Evolutionary conservation across 2,888 invertebrate species (phyloP).

Genomic region (Orthosia incerta): DNA sequence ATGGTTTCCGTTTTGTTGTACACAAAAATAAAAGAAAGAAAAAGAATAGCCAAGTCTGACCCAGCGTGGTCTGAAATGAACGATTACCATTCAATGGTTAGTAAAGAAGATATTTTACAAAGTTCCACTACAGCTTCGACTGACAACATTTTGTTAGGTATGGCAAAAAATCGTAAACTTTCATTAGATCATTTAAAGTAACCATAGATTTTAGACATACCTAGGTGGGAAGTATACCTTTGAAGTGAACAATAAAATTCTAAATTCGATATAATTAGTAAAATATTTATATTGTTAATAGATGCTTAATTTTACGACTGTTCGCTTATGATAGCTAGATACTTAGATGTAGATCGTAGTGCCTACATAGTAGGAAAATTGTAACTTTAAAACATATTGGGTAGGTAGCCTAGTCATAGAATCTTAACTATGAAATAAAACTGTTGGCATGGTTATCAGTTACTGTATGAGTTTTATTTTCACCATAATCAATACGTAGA

Average conservation of each 20-base stretch:
- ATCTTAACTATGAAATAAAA: slow-evolving; percentile 73
- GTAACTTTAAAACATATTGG: slow-evolving; percentile 66
- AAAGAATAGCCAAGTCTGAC: slow-evolving; percentile 87
- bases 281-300: slow-evolving; percentile 70
- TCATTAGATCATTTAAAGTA: slow-evolving; percentile 78
- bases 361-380: slow-evolving; percentile 69
- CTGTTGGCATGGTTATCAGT: slow-evolving; percentile 78
- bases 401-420: slow-evolving; percentile 69
- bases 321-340: slow-evolving; percentile 75
- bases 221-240: slow-evolving; percentile 69
- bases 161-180: slow-evolving; percentile 83
- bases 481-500: slow-evolving; percentile 25
- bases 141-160: slow-evolving; percentile 88
- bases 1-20: slow-evolving; percentile 87
- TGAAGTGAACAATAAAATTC: slow-evolving; percentile 71
- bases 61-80: slow-evolving; percentile 88
- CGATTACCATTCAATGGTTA: slow-evolving; percentile 87
- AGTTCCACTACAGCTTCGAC: slow-evolving; percentile 87
- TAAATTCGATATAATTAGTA: slow-evolving; percentile 67
- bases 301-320: slow-evolving; percentile 77
- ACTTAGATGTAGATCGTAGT: slow-evolving; percentile 69
- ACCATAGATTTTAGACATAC: slow-evolving; percentile 57
- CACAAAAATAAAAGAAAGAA: slow-evolving; percentile 88
- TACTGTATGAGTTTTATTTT: slow-evolving; percentile 65
- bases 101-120: slow-evolving; percentile 87